These are phyloP conservation scores for Drosophila acutilabella DNA, from an alignment of 2,888 invertebrate genomes.

Conservation along the genomic window DNA sequence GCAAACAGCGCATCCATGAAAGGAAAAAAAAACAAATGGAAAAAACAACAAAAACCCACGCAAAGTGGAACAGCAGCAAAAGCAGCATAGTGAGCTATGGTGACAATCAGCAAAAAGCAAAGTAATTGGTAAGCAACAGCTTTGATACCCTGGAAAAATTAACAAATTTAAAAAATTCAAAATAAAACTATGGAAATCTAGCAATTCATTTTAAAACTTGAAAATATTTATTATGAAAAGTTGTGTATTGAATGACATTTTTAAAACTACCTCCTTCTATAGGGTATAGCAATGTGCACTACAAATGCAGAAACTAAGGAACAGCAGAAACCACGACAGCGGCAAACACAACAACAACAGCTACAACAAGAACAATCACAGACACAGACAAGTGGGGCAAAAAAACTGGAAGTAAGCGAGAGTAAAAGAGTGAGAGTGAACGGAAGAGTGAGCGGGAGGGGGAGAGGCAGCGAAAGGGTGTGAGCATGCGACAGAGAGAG, in stretches of 20 bases:
- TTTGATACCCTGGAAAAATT: not conserved
- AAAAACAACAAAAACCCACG: slow-evolving; percentile 21
- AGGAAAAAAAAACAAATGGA: slow-evolving; percentile 14
- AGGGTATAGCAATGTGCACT: slow-evolving; percentile 13
- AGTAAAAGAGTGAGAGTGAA: slow-evolving; percentile 8
- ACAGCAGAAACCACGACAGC: slow-evolving; percentile 47
- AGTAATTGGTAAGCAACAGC: too few relatives aligned
- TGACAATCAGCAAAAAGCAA: slow-evolving; percentile 4
- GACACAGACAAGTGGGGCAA: slow-evolving; percentile 19
- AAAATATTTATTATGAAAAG: too few relatives aligned
- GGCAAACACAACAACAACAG: slow-evolving; percentile 33
- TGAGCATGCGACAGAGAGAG: not conserved
- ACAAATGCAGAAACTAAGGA: slow-evolving; percentile 46
- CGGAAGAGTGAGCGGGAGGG: not conserved
- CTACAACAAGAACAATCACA: slow-evolving; percentile 22
- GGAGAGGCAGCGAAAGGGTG: too few relatives aligned
- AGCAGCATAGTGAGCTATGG: slow-evolving; percentile 21
- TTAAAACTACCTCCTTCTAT: not conserved
- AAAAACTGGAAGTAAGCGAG: slow-evolving; percentile 2
- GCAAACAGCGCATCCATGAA: slow-evolving; percentile 29
- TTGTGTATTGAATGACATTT: not conserved
- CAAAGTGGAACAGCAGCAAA: slow-evolving; percentile 30
- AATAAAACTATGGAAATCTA: too few relatives aligned
- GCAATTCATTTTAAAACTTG: too few relatives aligned
- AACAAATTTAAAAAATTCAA: too few relatives aligned